Evolutionary conservation across 2,888 invertebrate species (phyloP).

Genomic region (Cistogaster globosa): DNA sequence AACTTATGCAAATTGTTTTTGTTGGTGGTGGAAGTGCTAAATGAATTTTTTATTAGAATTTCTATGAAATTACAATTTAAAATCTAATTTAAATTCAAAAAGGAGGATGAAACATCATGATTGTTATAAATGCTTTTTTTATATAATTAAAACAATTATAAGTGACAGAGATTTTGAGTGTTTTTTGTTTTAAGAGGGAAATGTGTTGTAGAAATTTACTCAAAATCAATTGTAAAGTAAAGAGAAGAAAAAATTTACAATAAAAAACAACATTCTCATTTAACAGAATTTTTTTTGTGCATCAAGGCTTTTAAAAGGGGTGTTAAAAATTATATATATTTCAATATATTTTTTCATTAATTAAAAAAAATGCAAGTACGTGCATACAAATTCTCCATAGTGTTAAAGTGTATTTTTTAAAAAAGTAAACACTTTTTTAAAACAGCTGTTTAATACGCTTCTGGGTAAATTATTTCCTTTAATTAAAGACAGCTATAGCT

Average conservation of each 20-base stretch:
- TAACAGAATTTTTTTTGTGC: too few relatives aligned
- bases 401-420: too few relatives aligned
- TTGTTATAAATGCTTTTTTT: slow-evolving; percentile 31
- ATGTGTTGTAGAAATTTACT: neutral
- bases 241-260: neutral
- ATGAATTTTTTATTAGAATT: slow-evolving; percentile 51
- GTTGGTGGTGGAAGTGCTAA: slow-evolving; percentile 43
- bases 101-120: slow-evolving; percentile 58
- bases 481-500: too few relatives aligned
- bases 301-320: too few relatives aligned
- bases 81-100: slow-evolving; percentile 55
- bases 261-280: neutral
- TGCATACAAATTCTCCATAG: too few relatives aligned
- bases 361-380: too few relatives aligned
- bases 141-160: slow-evolving; percentile 1
- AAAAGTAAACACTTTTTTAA: too few relatives aligned
- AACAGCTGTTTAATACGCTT: too few relatives aligned
- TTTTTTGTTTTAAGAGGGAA: neutral
- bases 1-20: slow-evolving; percentile 47
- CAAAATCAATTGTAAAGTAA: neutral
- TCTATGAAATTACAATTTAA: slow-evolving; percentile 24
- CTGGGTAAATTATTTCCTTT: too few relatives aligned
- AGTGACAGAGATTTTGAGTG: slow-evolving; percentile 9
- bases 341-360: too few relatives aligned
- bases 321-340: too few relatives aligned